Evolutionary conservation across 2,113 vertebrate species (phyloP), one percentile per base, ranked within the genome.

Genomic region (Numenius arquata): DNA sequence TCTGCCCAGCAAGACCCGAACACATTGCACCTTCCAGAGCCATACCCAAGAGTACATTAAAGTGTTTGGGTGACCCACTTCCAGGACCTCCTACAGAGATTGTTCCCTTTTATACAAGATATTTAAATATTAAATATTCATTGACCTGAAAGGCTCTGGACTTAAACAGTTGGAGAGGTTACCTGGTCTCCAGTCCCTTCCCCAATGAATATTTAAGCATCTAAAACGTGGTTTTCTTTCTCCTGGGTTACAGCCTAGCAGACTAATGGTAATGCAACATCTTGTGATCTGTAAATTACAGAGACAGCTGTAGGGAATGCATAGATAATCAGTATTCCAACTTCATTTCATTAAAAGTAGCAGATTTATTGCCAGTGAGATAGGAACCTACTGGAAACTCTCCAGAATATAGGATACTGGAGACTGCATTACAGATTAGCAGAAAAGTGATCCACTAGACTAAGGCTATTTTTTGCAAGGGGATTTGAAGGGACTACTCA

Each of bases 41-140:
- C 75, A 47, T 63, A 81, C 59, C 43, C 83, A 78, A 27, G 70
- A 58, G 56, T 41, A 43, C 66, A 73, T n/a, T 52, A 38, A 92
- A 93, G 30, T 19, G 53, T 70, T 40, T 74, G 79, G 38, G n/a
- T 88, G 84, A 91, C 74, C 87, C 87, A 94, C 34, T 95, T 96
- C 58, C 48, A 94, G 38, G 40, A 75, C 19, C 70, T 92, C 87
- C 94, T 61, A 82, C 40, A 41, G 89, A 94, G 84, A 89, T 30
- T 18, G 22, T 15, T 89, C 65, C 65, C 41, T 82, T 81, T 79
- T 56, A 77, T 45, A 62, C n/a, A 72, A 65, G 74, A 8, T 72
- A 94, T 40, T 94, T 93, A 78, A 96, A 96, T 85, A 95, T 94
- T 93, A 78, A 96, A 96, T 85, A 95, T 61, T 95, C 73, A 93